Percentiles rank a stretch among this genome's conserved stretches.
phyloP scores from a whole-genome alignment of 1,140 invertebrate species.

The Eumeta japonica region DNA sequence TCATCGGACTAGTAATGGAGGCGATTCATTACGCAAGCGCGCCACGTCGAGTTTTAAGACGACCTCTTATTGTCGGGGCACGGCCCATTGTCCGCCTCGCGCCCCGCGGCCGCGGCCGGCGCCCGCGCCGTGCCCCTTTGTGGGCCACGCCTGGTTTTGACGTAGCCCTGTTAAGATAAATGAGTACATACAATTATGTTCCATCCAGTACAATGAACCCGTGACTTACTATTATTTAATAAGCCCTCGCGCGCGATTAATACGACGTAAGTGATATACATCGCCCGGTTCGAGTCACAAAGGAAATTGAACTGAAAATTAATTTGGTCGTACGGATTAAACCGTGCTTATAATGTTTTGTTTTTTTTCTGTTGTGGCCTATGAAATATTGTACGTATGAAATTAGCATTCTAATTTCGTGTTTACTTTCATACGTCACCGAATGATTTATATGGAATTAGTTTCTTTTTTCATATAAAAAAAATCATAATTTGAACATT shows the following conservation, averaged over 20 bases:
- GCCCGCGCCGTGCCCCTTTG: slow-evolving; percentile 20
- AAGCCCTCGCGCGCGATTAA: slow-evolving; percentile 3
- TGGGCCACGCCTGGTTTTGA: slow-evolving; percentile 16
- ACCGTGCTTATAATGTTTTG: not conserved
- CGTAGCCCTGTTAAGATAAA: slow-evolving; percentile 19
- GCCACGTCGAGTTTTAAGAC: slow-evolving; percentile 18
- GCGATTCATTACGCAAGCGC: slow-evolving; percentile 13
- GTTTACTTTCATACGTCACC: too few species aligned
- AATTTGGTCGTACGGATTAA: not conserved
- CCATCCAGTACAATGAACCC: slow-evolving; percentile 5
- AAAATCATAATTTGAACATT: too few species aligned
- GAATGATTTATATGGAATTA: too few species aligned
- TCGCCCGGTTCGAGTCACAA: not conserved
- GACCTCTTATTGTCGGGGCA: slow-evolving; percentile 16
- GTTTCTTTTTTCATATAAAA: too few species aligned
- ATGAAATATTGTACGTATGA: too few species aligned
- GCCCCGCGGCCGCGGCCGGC: slow-evolving; percentile 10
- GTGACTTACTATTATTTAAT: slow-evolving; percentile 6
- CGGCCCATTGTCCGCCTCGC: slow-evolving; percentile 16
- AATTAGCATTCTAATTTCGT: too few species aligned
- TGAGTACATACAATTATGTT: slow-evolving; percentile 18
- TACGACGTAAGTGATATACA: slow-evolving; percentile 3
- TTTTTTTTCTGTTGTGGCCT: too few species aligned
- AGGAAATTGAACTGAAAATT: slow-evolving; percentile 6
- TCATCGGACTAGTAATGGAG: slow-evolving; percentile 8